A percentile compares a stretch with the other conserved stretches of the same genome.
Conservation (phyloP, 2,113 vertebrate species). For the Emydura subglobosa region DNA sequence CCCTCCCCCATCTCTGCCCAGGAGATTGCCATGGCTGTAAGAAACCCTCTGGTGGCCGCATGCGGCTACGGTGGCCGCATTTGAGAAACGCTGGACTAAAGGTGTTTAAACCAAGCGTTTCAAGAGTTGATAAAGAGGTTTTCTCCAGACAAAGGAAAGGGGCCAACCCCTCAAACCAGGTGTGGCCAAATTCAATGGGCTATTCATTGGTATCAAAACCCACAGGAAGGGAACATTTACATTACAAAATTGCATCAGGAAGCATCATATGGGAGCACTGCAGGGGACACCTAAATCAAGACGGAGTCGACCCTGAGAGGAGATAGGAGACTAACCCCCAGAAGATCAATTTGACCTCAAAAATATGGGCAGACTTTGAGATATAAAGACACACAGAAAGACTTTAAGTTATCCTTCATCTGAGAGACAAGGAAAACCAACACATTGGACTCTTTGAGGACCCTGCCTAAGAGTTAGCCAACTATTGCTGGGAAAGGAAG, state of each 20-base stretch:
- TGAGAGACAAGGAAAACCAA: background rate
- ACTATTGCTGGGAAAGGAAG: background rate
- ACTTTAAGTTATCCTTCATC: background rate
- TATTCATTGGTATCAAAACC: background rate
- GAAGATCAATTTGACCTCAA: background rate
- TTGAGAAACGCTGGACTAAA: background rate
- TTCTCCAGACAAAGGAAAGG: background rate
- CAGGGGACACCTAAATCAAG: background rate
- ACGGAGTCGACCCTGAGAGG: background rate
- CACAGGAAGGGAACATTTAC: background rate
- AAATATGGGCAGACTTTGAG: background rate
- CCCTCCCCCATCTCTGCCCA: too few species aligned
- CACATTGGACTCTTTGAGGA: background rate
- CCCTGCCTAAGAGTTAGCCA: background rate
- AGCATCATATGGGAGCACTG: background rate
- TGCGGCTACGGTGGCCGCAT: too few species aligned
- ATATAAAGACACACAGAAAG: background rate
- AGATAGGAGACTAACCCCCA: background rate
- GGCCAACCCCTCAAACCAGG: background rate
- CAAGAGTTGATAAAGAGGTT: background rate
- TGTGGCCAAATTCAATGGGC: background rate
- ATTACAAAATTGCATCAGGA: background rate
- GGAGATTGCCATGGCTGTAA: too few species aligned
- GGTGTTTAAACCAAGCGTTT: background rate
- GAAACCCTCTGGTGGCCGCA: too few species aligned